Evolutionary conservation across 2,888 invertebrate species (phyloP), one percentile per base, ranked within the genome.

Genomic region (Coleophora flavipennella): DNA sequence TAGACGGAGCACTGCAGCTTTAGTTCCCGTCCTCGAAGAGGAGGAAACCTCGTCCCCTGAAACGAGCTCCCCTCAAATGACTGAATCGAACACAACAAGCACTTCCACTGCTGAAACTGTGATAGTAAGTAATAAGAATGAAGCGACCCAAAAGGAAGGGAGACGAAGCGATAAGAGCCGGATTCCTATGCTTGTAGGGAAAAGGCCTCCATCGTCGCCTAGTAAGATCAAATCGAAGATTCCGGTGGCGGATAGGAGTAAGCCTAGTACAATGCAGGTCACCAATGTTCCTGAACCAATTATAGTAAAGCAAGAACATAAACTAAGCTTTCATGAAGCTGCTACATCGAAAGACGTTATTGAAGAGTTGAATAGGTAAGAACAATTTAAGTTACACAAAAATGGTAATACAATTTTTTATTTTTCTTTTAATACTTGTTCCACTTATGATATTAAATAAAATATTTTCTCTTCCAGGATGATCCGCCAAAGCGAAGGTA

Each of bases 301-400:
- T 38, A 85, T 85, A 32, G 75, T 85, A 13, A 77, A 76, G 49
- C 85, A 83, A 51, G 88, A 88, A 42, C 80, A 90, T 53, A 88
- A 88, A 8, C 69, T 91, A 42, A 90, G 91, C 71, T 91, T 91
- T 60, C 91, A 91, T 55, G 91, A 91, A 59, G 86, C 90, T 45
- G 91, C 91, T 10, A 91, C 91, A 29, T 91, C 91, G 33, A 91
- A 91, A 61, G 91, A 92, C 62, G 91, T 92, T 39, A 91, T 92
- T 51, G 91, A 92, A 55, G 91, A 91, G 59, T 77, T 92, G 12
- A 91, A 92, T 63, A 86, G 85, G 85, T 81, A 43, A 59, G 55
- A 39, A 36, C 28, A 36, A 20, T 20, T n/a, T n/a, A n/a, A n/a
- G n/a, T n/a, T n/a, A n/a, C n/a, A n/a, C n/a, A n/a, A n/a, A n/a